phyloP scores from a whole-genome alignment of 2,113 vertebrate species.

The Corythornis cristatus region DNA sequence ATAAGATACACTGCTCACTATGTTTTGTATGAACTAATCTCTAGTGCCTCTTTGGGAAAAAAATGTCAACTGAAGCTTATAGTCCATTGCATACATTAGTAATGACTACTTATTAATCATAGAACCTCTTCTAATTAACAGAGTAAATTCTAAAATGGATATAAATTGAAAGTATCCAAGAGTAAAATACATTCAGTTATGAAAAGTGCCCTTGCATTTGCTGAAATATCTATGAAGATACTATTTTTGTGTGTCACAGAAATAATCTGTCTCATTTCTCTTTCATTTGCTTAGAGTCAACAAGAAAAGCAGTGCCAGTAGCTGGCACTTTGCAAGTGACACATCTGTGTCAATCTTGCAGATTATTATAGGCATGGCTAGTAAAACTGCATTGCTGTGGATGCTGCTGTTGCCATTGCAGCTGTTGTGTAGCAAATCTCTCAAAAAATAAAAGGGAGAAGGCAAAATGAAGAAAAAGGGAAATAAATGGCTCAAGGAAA shows the following conservation, averaged over 20 bases:
- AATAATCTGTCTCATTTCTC: background rate
- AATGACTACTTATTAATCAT: slow-evolving; percentile 68
- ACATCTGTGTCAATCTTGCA: background rate
- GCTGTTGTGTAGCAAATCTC: background rate
- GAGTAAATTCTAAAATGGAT: slow-evolving; percentile 64
- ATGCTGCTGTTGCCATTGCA: background rate
- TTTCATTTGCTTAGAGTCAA: background rate
- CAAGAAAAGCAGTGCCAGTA: background rate
- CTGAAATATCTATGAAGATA: background rate
- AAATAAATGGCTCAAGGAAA: background rate
- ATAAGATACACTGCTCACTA: background rate
- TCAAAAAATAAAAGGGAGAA: background rate
- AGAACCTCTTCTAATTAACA: slow-evolving; percentile 73
- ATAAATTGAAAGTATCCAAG: slow-evolving; percentile 61
- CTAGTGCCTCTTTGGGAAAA: background rate
- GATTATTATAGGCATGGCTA: background rate
- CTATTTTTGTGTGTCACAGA: background rate
- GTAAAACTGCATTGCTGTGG: background rate
- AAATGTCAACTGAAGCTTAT: background rate
- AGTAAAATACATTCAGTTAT: slow-evolving; percentile 32
- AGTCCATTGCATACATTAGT: slow-evolving; percentile 12
- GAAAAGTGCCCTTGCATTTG: background rate
- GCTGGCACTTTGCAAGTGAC: background rate
- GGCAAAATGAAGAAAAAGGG: background rate
- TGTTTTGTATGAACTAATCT: slow-evolving; percentile 19